Evolutionary conservation across 2,797 vertebrate genomes (phyloP), one percentile per base, ranked within the genome.

Genomic region (Chromis chromis): DNA sequence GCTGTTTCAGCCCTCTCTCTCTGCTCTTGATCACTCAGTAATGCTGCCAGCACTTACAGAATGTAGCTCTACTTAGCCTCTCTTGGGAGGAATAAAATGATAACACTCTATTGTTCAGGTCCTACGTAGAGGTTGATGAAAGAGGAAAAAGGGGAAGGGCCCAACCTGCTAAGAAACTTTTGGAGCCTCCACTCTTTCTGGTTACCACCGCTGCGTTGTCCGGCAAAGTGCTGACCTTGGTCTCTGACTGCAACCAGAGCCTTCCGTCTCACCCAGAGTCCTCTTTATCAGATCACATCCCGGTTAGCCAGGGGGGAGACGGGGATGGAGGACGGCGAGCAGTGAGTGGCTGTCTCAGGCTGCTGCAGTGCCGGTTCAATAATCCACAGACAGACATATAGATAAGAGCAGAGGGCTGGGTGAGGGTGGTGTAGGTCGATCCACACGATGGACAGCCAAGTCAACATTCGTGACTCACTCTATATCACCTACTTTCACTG

Each of bases 161-260:
- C 71, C 14, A 19, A 36, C 48, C 46, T 62, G 0, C 65, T 52
- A 48, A 50, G 31, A 55, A 72, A 70, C 58, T 52, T 36, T 52
- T 70, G 12, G 65, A 63, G 50, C 40, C 33, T 24, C 33, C 22
- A 0, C 50, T 78, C 69, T 74, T 87, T 88, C 73, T 59, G 25
- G 81, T 88, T 87, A 86, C 79, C 55, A 72, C 79, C 70, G n/a
- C 28, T 65, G 73, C 75, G 72, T 74, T 75, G 74, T 88, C 83
- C 67, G 50, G 86, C 67, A 76, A 90, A 92, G 78, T 87, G 91
- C 92, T 94, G 92, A 94, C 92, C 86, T 92, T 89, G 91, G 89
- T 83, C 65, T 86, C 71, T 75, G 76, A 76, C 79, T 92, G 93
- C 84, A 93, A 95, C 89, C 82, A 78, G 86, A 93, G 83, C 88